Evolutionary conservation across 2,113 vertebrate genomes (phyloP).

Genomic region (Oreochromis niloticus): DNA sequence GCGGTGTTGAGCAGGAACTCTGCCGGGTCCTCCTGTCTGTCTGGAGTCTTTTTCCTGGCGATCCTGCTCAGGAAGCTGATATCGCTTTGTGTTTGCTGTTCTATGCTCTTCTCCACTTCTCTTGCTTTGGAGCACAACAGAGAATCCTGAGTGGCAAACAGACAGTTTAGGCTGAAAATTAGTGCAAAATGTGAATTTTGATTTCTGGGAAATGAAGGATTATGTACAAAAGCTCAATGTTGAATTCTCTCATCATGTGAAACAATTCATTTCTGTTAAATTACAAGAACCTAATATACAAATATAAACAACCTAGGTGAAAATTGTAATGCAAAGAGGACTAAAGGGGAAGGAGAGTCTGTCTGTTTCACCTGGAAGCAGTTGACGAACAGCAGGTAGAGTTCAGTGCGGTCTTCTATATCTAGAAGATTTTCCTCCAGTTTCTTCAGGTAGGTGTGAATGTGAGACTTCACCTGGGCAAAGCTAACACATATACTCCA

Average conservation of each 20-base stretch:
- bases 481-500: slow-evolving; percentile 42
- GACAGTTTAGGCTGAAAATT: neutral
- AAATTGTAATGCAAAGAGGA: neutral
- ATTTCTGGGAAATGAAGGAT: neutral
- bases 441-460: slow-evolving; percentile 61
- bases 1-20: slow-evolving; percentile 68
- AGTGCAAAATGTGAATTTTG: neutral
- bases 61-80: slow-evolving; percentile 59
- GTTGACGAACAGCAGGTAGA: slow-evolving; percentile 73
- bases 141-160: slow-evolving; percentile 38
- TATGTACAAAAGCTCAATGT: neutral
- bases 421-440: slow-evolving; percentile 62
- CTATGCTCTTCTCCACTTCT: neutral
- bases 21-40: slow-evolving; percentile 40
- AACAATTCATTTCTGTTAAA: neutral
- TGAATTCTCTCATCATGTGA: neutral
- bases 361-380: slow-evolving; percentile 67
- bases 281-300: neutral
- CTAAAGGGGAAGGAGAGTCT: neutral
- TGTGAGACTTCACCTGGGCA: slow-evolving; percentile 65
- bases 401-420: slow-evolving; percentile 58
- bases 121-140: slow-evolving; percentile 27
- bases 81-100: slow-evolving; percentile 2
- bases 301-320: neutral
- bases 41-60: slow-evolving; percentile 44